Evolutionary conservation across 2,888 invertebrate species (phyloP), one percentile per base, ranked within the genome.

Genomic region (Hesperia comma): DNA sequence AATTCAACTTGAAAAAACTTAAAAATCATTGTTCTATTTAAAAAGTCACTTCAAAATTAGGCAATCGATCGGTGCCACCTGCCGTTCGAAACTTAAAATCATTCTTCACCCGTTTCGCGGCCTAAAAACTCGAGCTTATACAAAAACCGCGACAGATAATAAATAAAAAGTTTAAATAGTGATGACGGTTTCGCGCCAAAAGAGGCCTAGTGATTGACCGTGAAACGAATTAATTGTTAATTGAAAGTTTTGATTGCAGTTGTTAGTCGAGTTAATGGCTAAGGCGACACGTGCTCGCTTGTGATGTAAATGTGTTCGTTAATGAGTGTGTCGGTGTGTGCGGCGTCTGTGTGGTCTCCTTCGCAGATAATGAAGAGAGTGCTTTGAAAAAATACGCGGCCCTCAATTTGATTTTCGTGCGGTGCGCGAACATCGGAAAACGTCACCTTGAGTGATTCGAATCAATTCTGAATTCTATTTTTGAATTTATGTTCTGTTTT

Each of bases 271-370:
- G 77, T 78, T 81, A 82, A 79, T 79, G 73, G 64, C 54, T 66
- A 64, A 69, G 54, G 66, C 43, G 73, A 78, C 88, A 88, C 90
- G 90, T 91, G 89, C 70, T 72, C 72, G 79, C 79, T 85, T 85
- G 88, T 87, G 86, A 88, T 89, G 89, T 90, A 87, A 89, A 90
- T 90, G 91, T 92, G 91, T 88, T 76, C 75, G 81, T 84, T 91
- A 92, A 90, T 91, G 89, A 91, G 87, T 83, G 79, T 77, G 79
- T 77, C 77, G 62, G 46, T 82, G 91, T 91, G 92, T 88, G 90
- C 76, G 75, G 76, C 77, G 80, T 83, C 72, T 68, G 80, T 83
- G 79, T 61, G 49, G 49, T 49, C 49, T 49, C 19, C 58, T 60
- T 66, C 66, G 46, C 54, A 66, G 60, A 66, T 66, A 66, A 66